Conservation (phyloP, 2,888 invertebrate species). For the Arenicola marina region DNA sequence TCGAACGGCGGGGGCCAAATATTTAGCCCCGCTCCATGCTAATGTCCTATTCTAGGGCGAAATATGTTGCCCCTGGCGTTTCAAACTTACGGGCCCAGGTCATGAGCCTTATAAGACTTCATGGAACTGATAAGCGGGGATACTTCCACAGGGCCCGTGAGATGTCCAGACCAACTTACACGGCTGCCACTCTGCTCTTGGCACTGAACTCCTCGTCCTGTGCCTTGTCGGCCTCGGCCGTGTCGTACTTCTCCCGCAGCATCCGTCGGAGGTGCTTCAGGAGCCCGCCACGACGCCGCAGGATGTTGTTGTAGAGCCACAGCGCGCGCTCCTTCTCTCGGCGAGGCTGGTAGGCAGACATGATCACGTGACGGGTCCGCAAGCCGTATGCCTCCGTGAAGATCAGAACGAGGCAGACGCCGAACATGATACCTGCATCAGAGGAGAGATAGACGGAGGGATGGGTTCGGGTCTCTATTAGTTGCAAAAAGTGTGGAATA, state of each 20-base stretch:
- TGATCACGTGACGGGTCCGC: slow-evolving; percentile 76
- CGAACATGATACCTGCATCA: neutral
- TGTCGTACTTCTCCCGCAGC: slow-evolving; percentile 68
- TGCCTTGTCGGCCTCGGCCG: neutral
- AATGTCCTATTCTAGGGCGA: too few relatives aligned
- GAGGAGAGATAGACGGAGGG: neutral
- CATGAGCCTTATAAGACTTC: too few relatives aligned
- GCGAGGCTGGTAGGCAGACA: slow-evolving; percentile 77
- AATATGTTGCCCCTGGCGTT: too few relatives aligned
- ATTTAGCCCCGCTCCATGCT: too few relatives aligned
- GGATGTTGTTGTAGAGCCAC: slow-evolving; percentile 83
- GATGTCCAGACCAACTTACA: neutral
- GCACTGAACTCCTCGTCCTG: neutral
- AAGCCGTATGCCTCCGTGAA: slow-evolving; percentile 78
- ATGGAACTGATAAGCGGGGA: too few relatives aligned
- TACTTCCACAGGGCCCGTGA: too few relatives aligned
- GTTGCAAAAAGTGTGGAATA: too few relatives aligned
- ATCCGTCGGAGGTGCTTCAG: slow-evolving; percentile 75
- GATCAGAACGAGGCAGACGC: slow-evolving; percentile 16
- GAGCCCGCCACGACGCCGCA: slow-evolving; percentile 69
- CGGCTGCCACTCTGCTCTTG: neutral
- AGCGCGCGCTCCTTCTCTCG: slow-evolving; percentile 70
- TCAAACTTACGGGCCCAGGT: too few relatives aligned
- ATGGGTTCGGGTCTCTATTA: neutral
- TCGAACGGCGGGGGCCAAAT: too few relatives aligned